A percentile compares a stretch with the other conserved stretches of the same genome.
These are phyloP conservation scores for Psittacula derbiana DNA, from an alignment of 2,797 vertebrate species.

Conservation along the genomic window DNA sequence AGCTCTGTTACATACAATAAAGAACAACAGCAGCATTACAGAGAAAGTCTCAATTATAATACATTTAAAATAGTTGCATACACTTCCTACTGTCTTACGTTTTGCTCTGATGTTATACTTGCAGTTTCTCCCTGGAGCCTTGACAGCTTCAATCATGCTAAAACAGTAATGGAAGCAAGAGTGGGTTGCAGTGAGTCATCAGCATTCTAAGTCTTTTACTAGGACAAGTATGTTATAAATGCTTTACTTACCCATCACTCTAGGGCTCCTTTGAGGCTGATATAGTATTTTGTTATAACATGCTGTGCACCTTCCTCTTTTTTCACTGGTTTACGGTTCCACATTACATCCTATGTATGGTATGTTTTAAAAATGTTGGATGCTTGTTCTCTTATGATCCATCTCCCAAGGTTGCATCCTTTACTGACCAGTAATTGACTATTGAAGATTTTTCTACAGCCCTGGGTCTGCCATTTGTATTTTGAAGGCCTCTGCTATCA, in stretches of 20 bases:
- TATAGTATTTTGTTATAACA: not conserved
- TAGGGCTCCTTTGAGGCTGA: not conserved
- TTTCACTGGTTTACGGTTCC: not conserved
- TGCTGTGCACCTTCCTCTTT: not conserved
- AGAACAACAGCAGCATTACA: not conserved
- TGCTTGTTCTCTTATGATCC: not conserved
- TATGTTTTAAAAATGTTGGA: not conserved
- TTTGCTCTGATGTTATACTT: not conserved
- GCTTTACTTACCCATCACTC: not conserved
- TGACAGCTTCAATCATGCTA: not conserved
- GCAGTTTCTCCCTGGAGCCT: not conserved
- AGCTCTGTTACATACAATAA: not conserved
- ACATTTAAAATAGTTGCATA: not conserved
- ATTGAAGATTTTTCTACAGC: not conserved
- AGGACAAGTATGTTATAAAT: not conserved
- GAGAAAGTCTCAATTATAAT: not conserved
- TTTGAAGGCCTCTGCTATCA: not conserved
- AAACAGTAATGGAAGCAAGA: not conserved
- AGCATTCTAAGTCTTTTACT: not conserved
- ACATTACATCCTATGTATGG: not conserved
- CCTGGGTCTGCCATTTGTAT: not conserved
- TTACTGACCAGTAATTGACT: not conserved
- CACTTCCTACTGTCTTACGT: not conserved
- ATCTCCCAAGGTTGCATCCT: not conserved
- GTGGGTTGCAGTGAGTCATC: not conserved